Evolutionary conservation across 2,888 invertebrate genomes (phyloP).

Genomic region (Pammene aurita): DNA sequence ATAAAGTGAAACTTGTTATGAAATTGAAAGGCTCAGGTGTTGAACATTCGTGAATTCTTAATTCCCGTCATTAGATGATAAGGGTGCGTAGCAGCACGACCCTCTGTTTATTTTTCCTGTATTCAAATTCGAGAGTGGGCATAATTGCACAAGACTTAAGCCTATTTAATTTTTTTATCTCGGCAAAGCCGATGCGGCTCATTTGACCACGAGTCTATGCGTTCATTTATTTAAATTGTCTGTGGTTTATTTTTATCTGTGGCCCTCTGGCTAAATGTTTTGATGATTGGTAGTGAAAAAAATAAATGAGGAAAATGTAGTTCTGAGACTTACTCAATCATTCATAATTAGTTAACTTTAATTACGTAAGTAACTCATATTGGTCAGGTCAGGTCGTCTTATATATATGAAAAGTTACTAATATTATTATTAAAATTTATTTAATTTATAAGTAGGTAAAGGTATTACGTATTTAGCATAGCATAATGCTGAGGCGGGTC

Average conservation of each 20-base stretch:
- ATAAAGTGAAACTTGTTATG: slow-evolving; percentile 46
- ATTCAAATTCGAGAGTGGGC: slow-evolving; percentile 56
- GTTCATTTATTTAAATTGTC: slow-evolving; percentile 41
- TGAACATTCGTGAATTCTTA: slow-evolving; percentile 59
- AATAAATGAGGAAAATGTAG: neutral
- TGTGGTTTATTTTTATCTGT: slow-evolving; percentile 34
- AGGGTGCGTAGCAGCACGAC: slow-evolving; percentile 58
- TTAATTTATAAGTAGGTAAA: no score
- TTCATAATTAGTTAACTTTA: no score
- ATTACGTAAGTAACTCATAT: no score
- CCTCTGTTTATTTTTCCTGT: slow-evolving; percentile 66
- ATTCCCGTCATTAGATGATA: slow-evolving; percentile 72
- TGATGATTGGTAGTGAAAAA: slow-evolving; percentile 19
- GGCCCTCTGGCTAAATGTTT: slow-evolving; percentile 17
- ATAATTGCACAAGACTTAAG: slow-evolving; percentile 66
- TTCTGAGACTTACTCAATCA: no score
- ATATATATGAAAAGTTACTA: no score
- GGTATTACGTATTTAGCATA: no score
- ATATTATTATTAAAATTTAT: neutral
- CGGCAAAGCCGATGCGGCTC: slow-evolving; percentile 37
- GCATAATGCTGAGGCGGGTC: no score
- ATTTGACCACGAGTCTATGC: slow-evolving; percentile 38
- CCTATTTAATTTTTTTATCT: slow-evolving; percentile 59
- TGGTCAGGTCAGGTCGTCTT: no score
- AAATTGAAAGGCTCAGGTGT: slow-evolving; percentile 64